These are phyloP conservation scores for Murina feae DNA, from an alignment of 2,113 vertebrate species.

Conservation along the genomic window DNA sequence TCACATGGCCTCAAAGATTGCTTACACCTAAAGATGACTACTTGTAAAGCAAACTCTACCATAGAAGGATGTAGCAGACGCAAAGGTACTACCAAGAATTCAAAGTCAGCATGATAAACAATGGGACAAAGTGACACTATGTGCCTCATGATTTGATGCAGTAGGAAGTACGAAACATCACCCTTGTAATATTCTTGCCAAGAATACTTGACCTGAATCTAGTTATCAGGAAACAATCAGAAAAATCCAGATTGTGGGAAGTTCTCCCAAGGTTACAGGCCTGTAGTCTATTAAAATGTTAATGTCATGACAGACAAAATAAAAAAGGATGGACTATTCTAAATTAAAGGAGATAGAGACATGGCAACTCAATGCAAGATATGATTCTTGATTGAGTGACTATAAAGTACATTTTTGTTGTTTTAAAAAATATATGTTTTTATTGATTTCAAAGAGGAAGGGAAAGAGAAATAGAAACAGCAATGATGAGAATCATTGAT, in stretches of 20 bases:
- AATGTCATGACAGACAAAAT: not conserved
- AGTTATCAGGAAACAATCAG: not conserved
- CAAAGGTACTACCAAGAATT: not conserved
- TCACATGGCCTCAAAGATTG: not conserved
- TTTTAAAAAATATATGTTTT: no score
- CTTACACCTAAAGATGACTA: not conserved
- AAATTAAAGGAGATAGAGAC: not conserved
- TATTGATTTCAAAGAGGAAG: no score
- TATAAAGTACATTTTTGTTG: not conserved
- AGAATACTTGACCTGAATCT: constrained; percentile 21
- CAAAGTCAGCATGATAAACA: not conserved
- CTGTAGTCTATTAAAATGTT: constrained; percentile 16
- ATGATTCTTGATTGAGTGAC: not conserved
- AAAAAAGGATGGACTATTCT: not conserved
- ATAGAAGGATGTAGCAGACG: not conserved
- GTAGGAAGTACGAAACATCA: not conserved
- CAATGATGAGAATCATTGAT: no score
- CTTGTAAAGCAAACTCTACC: not conserved
- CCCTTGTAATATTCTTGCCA: not conserved
- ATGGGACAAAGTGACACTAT: not conserved
- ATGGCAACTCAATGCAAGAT: not conserved
- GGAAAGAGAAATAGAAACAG: no score
- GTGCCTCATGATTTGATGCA: not conserved
- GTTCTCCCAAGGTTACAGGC: not conserved
- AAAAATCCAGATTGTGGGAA: not conserved